phyloP scores from a whole-genome alignment of 2,797 vertebrate genomes.

The Leptatherina wallacei region DNA sequence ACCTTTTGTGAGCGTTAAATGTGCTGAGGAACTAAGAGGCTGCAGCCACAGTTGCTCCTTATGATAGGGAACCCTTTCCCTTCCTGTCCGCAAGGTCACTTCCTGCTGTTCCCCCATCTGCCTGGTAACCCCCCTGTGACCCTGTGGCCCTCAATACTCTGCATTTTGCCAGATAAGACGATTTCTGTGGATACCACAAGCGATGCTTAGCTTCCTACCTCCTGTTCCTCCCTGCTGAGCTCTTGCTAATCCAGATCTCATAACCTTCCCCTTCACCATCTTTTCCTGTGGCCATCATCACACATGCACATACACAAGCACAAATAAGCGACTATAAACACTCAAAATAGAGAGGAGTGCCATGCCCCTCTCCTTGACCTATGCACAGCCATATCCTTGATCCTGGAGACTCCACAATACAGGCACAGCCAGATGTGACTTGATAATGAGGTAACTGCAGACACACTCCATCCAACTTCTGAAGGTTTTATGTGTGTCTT shows the following conservation, averaged over 20 bases:
- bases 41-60: slow-evolving; percentile 33
- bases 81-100: slow-evolving; percentile 85
- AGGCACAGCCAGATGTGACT: slow-evolving; percentile 38
- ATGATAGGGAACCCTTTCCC: slow-evolving; percentile 72
- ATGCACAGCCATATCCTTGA: slow-evolving; percentile 47
- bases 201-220: slow-evolving; percentile 51
- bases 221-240: slow-evolving; percentile 52
- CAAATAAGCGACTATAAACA: slow-evolving; percentile 31
- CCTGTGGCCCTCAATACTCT: slow-evolving; percentile 62
- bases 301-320: slow-evolving; percentile 29
- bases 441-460: slow-evolving; percentile 43
- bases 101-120: slow-evolving; percentile 88
- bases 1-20: slow-evolving; percentile 49
- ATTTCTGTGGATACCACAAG: slow-evolving; percentile 72
- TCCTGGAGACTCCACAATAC: slow-evolving; percentile 21
- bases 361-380: slow-evolving; percentile 55
- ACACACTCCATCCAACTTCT: slow-evolving; percentile 5
- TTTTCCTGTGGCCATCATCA: slow-evolving; percentile 42
- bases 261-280: slow-evolving; percentile 41
- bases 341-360: slow-evolving; percentile 26
- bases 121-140: slow-evolving; percentile 82
- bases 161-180: slow-evolving; percentile 76
- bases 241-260: slow-evolving; percentile 64
- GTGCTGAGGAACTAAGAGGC: slow-evolving; percentile 31
- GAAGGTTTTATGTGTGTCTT: slow-evolving; percentile 23